These are phyloP conservation scores for Apeltes quadracus DNA, from an alignment of 2,113 vertebrate species.

Conservation along the genomic window DNA sequence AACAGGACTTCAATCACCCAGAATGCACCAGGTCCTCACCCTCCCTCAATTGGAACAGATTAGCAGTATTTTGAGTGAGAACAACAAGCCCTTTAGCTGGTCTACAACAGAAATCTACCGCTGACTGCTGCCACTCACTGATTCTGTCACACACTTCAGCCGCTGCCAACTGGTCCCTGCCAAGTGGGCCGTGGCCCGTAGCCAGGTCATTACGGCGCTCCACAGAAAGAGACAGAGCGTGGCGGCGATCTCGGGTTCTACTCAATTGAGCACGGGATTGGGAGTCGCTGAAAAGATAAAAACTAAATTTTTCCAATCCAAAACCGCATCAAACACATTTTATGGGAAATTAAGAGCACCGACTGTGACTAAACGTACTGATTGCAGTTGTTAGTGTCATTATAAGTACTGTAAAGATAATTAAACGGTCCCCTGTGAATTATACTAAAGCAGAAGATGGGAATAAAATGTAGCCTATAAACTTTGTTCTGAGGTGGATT, in stretches of 20 bases:
- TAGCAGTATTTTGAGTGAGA: slow-evolving; percentile 30
- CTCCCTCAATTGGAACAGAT: slow-evolving; percentile 5
- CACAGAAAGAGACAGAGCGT: slow-evolving; percentile 14
- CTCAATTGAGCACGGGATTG: slow-evolving; percentile 19
- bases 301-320: slow-evolving; percentile 19
- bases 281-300: slow-evolving; percentile 6
- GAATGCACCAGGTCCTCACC: not conserved
- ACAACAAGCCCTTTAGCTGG: slow-evolving; percentile 24
- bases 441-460: not conserved
- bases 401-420: slow-evolving; percentile 6
- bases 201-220: slow-evolving; percentile 40
- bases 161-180: slow-evolving; percentile 42
- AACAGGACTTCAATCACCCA: slow-evolving; percentile 9
- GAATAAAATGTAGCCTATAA: not conserved
- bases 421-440: not conserved
- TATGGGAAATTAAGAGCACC: not conserved
- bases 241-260: slow-evolving; percentile 22
- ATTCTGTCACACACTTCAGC: slow-evolving; percentile 45
- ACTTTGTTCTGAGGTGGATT: not conserved
- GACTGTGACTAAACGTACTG: slow-evolving; percentile 6
- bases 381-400: not conserved
- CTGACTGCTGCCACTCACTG: slow-evolving; percentile 45
- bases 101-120: slow-evolving; percentile 23
- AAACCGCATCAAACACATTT: slow-evolving; percentile 4
- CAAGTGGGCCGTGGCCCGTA: slow-evolving; percentile 44